A percentile compares a stretch with the other conserved stretches of the same genome.
Conservation (phyloP, 2,888 invertebrate genomes). For the Acronicta leporina region DNA sequence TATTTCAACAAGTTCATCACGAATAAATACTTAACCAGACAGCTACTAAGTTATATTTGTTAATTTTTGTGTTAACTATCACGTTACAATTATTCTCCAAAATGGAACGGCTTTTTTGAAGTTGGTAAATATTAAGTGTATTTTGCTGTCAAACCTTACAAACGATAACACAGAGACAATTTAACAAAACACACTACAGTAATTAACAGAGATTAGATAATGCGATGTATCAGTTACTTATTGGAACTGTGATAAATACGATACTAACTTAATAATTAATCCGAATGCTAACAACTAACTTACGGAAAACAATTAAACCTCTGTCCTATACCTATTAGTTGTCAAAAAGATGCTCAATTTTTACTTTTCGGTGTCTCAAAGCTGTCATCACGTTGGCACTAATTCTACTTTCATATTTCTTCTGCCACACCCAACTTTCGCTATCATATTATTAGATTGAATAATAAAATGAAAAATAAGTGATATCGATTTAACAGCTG, state of each 20-base stretch:
- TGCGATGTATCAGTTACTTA: conserved; percentile 24
- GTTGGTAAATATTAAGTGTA: not conserved
- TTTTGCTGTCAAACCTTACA: conserved; percentile 4
- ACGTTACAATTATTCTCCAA: not conserved
- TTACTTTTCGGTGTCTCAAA: too few relatives aligned
- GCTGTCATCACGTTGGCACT: too few relatives aligned
- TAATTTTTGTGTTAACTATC: not conserved
- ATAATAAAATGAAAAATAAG: not conserved
- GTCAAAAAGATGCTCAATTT: too few relatives aligned
- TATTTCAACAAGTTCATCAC: too few relatives aligned
- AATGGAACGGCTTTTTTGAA: not conserved
- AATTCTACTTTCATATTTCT: too few relatives aligned
- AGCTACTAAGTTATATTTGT: not conserved
- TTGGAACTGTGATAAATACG: conserved; percentile 7
- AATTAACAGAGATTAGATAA: conserved; percentile 30
- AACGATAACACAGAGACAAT: conserved; percentile 11
- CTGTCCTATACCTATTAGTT: too few relatives aligned
- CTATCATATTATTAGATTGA: not conserved
- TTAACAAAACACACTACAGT: conserved; percentile 12
- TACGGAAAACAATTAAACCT: not conserved
- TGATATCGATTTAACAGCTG: too few relatives aligned
- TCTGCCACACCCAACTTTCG: too few relatives aligned
- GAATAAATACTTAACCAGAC: too few relatives aligned
- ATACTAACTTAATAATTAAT: not conserved
- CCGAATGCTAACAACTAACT: not conserved